Base-by-base conservation (phyloP, 2,113 vertebrate genomes). In the Siniperca chuatsi region DNA sequence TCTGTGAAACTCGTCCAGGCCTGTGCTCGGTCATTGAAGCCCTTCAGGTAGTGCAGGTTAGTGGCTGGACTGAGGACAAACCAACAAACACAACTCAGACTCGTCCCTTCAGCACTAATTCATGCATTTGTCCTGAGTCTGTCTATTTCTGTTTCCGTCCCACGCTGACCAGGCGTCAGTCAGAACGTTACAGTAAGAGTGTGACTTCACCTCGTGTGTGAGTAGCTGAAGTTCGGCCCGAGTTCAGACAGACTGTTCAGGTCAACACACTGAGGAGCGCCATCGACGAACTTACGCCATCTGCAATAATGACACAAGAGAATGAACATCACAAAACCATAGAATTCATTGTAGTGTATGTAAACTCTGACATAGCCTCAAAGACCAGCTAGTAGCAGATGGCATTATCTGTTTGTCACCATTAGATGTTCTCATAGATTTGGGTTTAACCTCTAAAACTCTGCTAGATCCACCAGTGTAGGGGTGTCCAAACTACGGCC, bases 201-300 rank as follows among this genome's bases (percentile, higher is more conserved):
- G 2, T 6, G 35, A 4, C 3, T 23, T 72, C 71, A 95, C 94
- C 92, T 94, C 23, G 83, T 82, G 57, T 75, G 81, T 0, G 57
- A 83, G 79, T 88, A 91, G 75, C 69, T 83, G 61, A 96, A 90
- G 67, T 95, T 94, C 4, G 93, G 93, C 18, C 90, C 92, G 4
- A 96, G 89, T 15, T 92, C 79, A n/a, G 88, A 78, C 65, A 77
- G 0, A 40, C 42, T 84, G 46, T 50, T 48, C 71, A 93, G 37
- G 61, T 94, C 91, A 8, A 87, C 55, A 50, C 94, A 94, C 2
- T 87, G 91, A 6, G 92, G 90, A 46, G 87, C 77, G 0, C 93
- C 93, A 2, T 91, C 91, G 4, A 83, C 64, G 15, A 86, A 92
- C 8, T 18, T 40, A 8, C 62, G 50, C 94, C 94, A 96, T 40